Evolutionary conservation across 92 coral and sea anemone species (phyloP), one percentile per base, ranked within the genome.

Genomic region (Epizoanthus scotinus): DNA sequence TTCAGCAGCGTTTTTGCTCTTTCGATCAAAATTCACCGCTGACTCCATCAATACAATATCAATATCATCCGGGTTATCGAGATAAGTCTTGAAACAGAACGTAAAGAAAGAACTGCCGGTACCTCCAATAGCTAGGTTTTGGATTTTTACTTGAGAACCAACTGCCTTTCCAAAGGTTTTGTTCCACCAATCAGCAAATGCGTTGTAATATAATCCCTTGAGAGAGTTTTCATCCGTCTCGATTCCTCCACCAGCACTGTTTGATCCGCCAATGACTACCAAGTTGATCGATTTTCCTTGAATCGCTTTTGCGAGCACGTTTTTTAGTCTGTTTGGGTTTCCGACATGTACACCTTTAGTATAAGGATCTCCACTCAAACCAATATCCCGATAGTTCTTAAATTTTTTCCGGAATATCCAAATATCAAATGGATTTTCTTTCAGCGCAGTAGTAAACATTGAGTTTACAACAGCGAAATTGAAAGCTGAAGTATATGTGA

Each of bases 221-320:
- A 88, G 49, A 56, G 85, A 64, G 26, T 84, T 71, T 49, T 89
- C 89, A 61, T 86, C 91, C 22, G 74, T 84, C 34, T 86, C 84
- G 15, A 94, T 49, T 8, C 91, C 93, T n/a, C 95, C 98, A 12
- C 95, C 98, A 12, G 98, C 98, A 21, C 91, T 87, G 63, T 94
- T 94, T 8, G 98, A 94, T 6, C 98, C 95, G 18, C 95, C 95
- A 3, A 91, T 81, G 29, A 91, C 89, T 65, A 87, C 82, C 3
- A 90, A n/a, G 17, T 87, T 82, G 18, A 94, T 74, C 19, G 72
- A 31, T 59, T 83, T 67, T 13, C 95, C 95, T 15, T 50, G 63
- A 3, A 86, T 26, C 0, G 89, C 95, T 84, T 89, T 91, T 17
- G 36, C n/a, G 40, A 89, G 83, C 28, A 89, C 85, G 20, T 71